Evolutionary conservation across 1,140 invertebrate genomes (phyloP), one percentile per base, ranked within the genome.

Genomic region (Drosophila parvula): DNA sequence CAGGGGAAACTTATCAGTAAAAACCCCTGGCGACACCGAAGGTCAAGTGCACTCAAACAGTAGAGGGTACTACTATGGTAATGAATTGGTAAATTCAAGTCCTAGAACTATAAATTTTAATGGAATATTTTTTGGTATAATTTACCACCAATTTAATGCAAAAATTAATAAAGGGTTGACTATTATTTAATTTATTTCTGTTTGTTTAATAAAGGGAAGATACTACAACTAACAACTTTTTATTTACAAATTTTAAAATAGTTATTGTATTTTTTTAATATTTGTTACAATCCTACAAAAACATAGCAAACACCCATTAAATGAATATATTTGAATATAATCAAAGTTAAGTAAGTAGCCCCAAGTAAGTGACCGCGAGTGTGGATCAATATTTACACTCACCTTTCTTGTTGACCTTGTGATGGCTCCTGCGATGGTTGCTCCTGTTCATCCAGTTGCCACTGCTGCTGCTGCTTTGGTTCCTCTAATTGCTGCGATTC

Each of bases 401-500:
- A 85, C 81, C 78, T 81, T 44, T 74, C 57, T 14, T 70, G 18
- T n/a, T n/a, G n/a, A n/a, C n/a, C n/a, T 9, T 59, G 30, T 34
- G 27, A 5, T 14, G 40, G 28, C 30, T 64, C 38, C 18, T 59
- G 28, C 27, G 36, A 40, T 27, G 14, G 27, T 28, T 51, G 32
- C n/a, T 4, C 3, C 47, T 38, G 45, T 5, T 40, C 9, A 18
- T n/a, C 22, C 55, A 11, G 6, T 38, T 40, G 14, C 14, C 5
- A n/a, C n/a, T n/a, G 34, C 28, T 60, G 50, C 41, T 80, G 63
- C 18, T 47, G 38, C 14, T 79, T 43, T 58, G 70, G 65, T 60
- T 62, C 45, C 36, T 64, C 61, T 78, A 60, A 51, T 55, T 67
- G 69, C 45, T 83, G 57, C 45, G 58, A 43, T 81, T 73, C 65